phyloP scores from a whole-genome alignment of 2,113 vertebrate genomes.

The Melanerpes formicivorus region DNA sequence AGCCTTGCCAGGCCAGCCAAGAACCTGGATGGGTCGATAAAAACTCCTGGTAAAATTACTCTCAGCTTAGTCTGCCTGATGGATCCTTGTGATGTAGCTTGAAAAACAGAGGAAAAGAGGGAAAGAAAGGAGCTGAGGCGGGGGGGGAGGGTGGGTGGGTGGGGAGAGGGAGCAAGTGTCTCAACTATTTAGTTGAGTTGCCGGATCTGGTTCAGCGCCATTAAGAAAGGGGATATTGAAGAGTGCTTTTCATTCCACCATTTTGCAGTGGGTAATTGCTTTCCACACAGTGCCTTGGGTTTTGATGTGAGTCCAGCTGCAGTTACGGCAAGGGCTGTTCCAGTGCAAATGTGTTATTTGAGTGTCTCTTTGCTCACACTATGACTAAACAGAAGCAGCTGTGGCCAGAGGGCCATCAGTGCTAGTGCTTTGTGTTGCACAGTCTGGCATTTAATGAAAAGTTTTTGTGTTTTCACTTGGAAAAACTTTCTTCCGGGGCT shows the following conservation, averaged over 20 bases:
- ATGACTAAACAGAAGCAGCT: conserved; percentile 84
- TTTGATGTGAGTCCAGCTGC: conserved; percentile 78
- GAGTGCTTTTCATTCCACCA: conserved; percentile 69
- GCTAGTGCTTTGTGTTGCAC: conserved; percentile 68
- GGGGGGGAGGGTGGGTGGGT: too few relatives aligned
- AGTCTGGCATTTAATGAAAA: conserved; percentile 75
- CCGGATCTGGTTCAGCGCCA: conserved; percentile 56
- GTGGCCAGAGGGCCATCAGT: conserved; percentile 74
- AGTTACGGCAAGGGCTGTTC: conserved; percentile 68
- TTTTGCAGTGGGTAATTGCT: conserved; percentile 73
- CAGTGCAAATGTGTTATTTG: conserved; percentile 72
- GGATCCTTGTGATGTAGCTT: not conserved
- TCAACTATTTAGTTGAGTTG: conserved; percentile 43
- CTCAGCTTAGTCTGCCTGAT: not conserved
- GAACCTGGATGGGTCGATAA: not conserved
- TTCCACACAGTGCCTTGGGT: conserved; percentile 65
- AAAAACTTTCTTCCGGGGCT: conserved; percentile 56
- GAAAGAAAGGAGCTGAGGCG: not conserved
- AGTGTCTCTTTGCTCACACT: conserved; percentile 73
- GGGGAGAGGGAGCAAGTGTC: not conserved
- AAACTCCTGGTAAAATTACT: not conserved
- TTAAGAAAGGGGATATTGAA: conserved; percentile 52
- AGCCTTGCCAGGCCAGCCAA: not conserved
- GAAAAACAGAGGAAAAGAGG: not conserved
- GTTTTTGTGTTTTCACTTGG: conserved; percentile 58